phyloP scores from a whole-genome alignment of 1,140 invertebrate species.

The Calycopis cecrops region DNA sequence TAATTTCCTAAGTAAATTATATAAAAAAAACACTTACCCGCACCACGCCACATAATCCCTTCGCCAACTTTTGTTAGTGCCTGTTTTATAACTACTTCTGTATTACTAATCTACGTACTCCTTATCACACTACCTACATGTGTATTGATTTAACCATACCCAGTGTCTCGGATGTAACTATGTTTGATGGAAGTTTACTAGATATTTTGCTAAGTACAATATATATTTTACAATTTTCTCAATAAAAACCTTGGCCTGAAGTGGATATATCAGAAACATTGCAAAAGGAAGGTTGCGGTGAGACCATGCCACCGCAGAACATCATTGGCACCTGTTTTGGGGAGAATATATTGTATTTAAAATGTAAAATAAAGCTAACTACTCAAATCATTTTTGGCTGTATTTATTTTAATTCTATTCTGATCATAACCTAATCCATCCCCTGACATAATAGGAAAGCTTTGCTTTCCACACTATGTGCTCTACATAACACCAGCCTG shows the following conservation, averaged over 20 bases:
- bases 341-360: neutral
- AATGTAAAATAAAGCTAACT: neutral
- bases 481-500: too few relatives aligned
- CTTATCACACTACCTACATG: neutral
- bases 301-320: slow-evolving; percentile 63
- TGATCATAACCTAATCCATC: too few relatives aligned
- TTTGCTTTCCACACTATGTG: too few relatives aligned
- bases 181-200: too few relatives aligned
- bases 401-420: too few relatives aligned
- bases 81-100: too few relatives aligned
- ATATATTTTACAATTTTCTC: neutral
- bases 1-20: slow-evolving; percentile 15
- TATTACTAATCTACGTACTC: neutral
- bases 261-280: slow-evolving; percentile 62
- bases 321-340: slow-evolving; percentile 55
- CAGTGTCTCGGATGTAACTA: neutral
- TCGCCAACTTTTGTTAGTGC: slow-evolving; percentile 28
- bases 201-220: too few relatives aligned
- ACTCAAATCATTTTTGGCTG: neutral
- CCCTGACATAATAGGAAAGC: too few relatives aligned
- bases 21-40: slow-evolving; percentile 12
- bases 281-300: slow-evolving; percentile 65
- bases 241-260: slow-evolving; percentile 52
- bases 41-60: slow-evolving; percentile 15
- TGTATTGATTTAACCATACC: slow-evolving; percentile 9